These are phyloP conservation scores for Rhinoderma darwinii DNA, from an alignment of 2,113 vertebrate species.

Conservation along the genomic window DNA sequence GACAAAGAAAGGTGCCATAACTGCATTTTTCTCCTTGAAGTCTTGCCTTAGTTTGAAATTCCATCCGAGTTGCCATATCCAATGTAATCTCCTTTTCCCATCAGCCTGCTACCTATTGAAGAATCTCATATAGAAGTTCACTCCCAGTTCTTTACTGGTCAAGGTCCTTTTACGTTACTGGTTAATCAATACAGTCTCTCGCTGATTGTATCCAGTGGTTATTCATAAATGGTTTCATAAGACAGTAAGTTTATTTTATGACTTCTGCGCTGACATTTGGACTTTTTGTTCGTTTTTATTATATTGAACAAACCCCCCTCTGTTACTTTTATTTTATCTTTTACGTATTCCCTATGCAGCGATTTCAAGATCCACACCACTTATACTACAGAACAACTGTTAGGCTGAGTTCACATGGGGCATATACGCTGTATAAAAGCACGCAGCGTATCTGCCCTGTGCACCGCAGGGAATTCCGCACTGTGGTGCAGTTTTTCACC, in stretches of 20 bases:
- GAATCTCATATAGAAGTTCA: background rate
- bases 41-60: background rate
- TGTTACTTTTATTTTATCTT: background rate
- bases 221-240: background rate
- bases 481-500: too few species aligned
- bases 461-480: too few species aligned
- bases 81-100: background rate
- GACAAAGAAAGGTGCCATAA: background rate
- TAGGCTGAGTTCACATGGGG: too few species aligned
- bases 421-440: too few species aligned
- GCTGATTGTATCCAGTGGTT: background rate
- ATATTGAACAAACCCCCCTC: background rate
- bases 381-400: too few species aligned
- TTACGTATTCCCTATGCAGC: background rate
- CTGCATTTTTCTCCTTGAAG: background rate
- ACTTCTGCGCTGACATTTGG: background rate
- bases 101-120: background rate
- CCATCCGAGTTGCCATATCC: background rate
- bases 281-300: background rate
- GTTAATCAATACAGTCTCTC: background rate
- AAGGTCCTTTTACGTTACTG: background rate
- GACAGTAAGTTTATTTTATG: background rate
- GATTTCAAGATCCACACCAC: background rate
- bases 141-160: background rate
- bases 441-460: too few species aligned